Base-by-base conservation (phyloP, 2,888 invertebrate species). In the Dermolepida albohirtum region DNA sequence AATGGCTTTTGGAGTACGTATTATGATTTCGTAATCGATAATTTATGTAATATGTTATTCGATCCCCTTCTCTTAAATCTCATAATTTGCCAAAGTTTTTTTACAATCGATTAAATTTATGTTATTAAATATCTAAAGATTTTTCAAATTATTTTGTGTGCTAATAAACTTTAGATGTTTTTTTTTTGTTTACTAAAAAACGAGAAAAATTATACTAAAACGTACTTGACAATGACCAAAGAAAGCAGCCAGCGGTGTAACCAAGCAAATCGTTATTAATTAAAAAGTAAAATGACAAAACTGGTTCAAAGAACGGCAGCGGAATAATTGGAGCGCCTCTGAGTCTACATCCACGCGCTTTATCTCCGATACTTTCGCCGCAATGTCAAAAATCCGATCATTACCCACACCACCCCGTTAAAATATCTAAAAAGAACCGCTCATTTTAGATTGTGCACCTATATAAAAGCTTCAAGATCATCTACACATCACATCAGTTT, bases 261-360 rank as follows among this genome's bases (percentile, higher is more conserved):
- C 64, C 54, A 64, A 44, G 22, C 43, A 40, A 10, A 34, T 8
- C 52, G 50, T 69, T 72, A 57, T 41, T 57, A 57, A 43, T 44
- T 74, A 69, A 74, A 74, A 73, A 74, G 74, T 71, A 74, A 72
- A 74, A 74, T 74, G 70, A 72, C 70, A 68, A 68, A 72, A 74
- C 69, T 71, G 72, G 74, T 72, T 71, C 68, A 72, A 74, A 70
- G 70, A 72, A 72, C 72, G 71, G 69, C 59, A 27, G 41, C 41
- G 29, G 40, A 44, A 44, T 68, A 74, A 74, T 70, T 72, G 64
- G 74, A 72, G 69, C 72, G 71, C 49, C 70, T 68, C 67, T 22
- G 64, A 44, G 8, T 59, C 59, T 43, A 12, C 54, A 6, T 39
- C 11, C 14, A 14, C 39, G 14, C 54, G 14, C 54, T 1, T 39